These are phyloP conservation scores for Microcebus jonahi DNA, from an alignment of 2,113 vertebrate species.

Conservation along the genomic window DNA sequence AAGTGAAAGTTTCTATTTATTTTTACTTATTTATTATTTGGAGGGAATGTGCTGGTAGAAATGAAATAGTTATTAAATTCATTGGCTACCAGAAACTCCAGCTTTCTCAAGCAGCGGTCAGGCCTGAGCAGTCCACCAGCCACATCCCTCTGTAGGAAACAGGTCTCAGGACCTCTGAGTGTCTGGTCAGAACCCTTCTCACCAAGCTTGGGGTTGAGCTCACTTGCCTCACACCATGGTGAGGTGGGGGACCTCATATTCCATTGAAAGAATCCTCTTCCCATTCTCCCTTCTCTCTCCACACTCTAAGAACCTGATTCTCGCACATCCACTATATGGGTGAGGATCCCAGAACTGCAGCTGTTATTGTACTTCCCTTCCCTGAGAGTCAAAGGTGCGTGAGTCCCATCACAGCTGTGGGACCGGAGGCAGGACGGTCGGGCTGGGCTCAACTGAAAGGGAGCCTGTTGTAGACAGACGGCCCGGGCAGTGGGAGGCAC, in stretches of 20 bases:
- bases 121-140: background rate
- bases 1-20: background rate
- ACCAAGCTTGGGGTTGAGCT: too few species aligned
- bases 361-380: background rate
- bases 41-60: background rate
- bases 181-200: background rate
- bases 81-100: background rate
- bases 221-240: background rate
- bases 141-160: background rate
- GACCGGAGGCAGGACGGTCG: background rate
- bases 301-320: too few species aligned
- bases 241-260: too few species aligned
- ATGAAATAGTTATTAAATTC: background rate
- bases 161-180: background rate
- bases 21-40: background rate
- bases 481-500: rapidly evolving
- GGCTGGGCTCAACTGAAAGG: background rate
- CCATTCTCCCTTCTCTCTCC: background rate
- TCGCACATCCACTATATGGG: too few species aligned
- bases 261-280: background rate
- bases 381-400: background rate
- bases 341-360: background rate
- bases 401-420: background rate
- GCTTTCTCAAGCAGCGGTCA: background rate
- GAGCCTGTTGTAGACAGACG: background rate